Evolutionary conservation across 2,888 invertebrate genomes (phyloP).

Genomic region (Eueremaeus valkanovi): DNA sequence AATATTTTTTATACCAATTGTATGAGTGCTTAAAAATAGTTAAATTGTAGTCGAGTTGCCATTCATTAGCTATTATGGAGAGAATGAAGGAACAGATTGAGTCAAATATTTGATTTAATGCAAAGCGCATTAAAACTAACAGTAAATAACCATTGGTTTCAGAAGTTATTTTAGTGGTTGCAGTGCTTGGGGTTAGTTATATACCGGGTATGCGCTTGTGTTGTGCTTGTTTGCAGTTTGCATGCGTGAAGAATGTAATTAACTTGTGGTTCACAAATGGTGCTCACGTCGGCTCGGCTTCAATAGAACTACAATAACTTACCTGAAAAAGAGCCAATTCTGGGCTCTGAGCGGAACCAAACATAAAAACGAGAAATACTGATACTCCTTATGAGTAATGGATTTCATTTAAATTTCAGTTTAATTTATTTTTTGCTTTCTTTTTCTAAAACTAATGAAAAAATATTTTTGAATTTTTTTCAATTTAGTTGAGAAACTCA

Average conservation of each 20-base stretch:
- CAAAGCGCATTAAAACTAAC: background rate
- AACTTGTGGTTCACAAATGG: constrained; percentile 10
- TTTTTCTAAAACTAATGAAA: constrained; percentile 7
- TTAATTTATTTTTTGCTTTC: background rate
- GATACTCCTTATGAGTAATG: constrained; percentile 21
- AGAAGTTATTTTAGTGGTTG: background rate
- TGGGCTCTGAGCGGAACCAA: background rate
- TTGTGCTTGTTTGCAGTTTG: background rate
- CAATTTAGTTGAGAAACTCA: background rate
- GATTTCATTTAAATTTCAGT: constrained; percentile 21
- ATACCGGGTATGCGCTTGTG: background rate
- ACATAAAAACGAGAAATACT: background rate
- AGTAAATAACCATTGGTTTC: constrained; percentile 6
- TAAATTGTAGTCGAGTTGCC: background rate
- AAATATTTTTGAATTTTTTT: background rate
- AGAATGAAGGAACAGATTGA: background rate
- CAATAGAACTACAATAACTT: constrained; percentile 14
- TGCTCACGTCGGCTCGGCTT: constrained; percentile 12
- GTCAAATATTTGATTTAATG: background rate
- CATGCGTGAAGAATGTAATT: constrained; percentile 25
- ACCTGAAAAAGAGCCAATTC: background rate
- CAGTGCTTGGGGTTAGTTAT: constrained; percentile 3
- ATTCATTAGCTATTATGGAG: background rate
- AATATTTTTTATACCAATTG: background rate
- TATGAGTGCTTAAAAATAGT: background rate